phyloP scores from a whole-genome alignment of 2,113 vertebrate genomes.

The Plotosus lineatus region DNA sequence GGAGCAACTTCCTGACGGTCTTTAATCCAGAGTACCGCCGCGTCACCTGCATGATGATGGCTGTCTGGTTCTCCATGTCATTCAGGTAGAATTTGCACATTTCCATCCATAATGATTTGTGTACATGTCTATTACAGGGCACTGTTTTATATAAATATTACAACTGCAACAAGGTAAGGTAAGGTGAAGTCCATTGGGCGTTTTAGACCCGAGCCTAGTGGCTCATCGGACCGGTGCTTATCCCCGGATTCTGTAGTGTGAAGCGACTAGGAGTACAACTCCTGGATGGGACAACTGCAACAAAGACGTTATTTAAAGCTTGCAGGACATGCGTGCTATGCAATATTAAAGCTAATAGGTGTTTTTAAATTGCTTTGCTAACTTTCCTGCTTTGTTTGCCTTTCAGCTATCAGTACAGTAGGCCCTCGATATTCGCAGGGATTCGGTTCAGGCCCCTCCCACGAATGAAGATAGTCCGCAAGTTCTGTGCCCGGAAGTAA shows the following conservation, averaged over 20 bases:
- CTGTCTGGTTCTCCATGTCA: conserved; percentile 97
- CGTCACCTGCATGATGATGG: conserved; percentile 96
- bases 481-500: too few species aligned
- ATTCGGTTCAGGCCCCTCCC: too few species aligned
- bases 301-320: background rate
- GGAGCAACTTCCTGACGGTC: conserved; percentile 86
- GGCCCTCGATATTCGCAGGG: too few species aligned
- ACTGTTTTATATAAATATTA: background rate
- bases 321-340: background rate
- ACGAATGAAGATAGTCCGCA: too few species aligned
- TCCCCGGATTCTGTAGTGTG: too few species aligned
- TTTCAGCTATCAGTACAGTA: too few species aligned
- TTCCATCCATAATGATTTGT: background rate
- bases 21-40: conserved; percentile 88
- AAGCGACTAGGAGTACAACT: too few species aligned
- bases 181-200: too few species aligned
- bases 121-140: too few species aligned
- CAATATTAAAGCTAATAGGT: background rate
- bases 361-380: background rate
- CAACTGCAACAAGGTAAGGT: background rate
- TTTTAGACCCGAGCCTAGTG: too few species aligned
- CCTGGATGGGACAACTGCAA: background rate
- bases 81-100: conserved; percentile 97
- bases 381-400: background rate
- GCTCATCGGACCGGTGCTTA: too few species aligned